Evolutionary conservation across 2,113 vertebrate genomes (phyloP).

Genomic region (Chaetodon trifascialis): DNA sequence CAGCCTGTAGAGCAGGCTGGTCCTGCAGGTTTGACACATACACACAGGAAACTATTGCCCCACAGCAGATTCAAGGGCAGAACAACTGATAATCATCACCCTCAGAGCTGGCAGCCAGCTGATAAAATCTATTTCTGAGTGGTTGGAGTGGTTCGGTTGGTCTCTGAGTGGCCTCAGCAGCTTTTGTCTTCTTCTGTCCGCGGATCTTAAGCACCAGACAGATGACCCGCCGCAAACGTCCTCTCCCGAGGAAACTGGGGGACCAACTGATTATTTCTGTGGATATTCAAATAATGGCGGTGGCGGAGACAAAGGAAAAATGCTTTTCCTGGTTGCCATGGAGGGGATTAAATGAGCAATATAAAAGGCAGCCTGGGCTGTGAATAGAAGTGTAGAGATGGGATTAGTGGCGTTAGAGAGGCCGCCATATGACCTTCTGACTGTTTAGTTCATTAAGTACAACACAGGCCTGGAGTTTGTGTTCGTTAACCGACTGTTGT

Average conservation of each 20-base stretch:
- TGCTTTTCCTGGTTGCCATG: conserved; percentile 69
- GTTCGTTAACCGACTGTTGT: conserved; percentile 42
- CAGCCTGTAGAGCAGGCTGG: conserved; percentile 39
- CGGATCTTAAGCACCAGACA: conserved; percentile 1
- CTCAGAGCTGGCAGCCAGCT: conserved; percentile 1
- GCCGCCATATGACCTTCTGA: conserved; percentile 69
- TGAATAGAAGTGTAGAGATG: conserved; percentile 70
- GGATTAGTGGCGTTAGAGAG: conserved; percentile 73
- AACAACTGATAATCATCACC: conserved; percentile 48
- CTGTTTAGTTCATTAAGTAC: conserved; percentile 71
- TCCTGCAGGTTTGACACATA: conserved; percentile 59
- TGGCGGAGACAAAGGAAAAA: conserved; percentile 47
- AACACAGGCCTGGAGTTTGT: conserved; percentile 40
- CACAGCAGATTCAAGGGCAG: neutral
- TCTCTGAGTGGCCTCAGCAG: neutral
- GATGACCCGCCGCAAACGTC: conserved; percentile 41
- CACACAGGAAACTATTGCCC: conserved; percentile 16
- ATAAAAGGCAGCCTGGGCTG: conserved; percentile 58
- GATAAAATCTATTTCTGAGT: conserved; percentile 33
- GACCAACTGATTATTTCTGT: conserved; percentile 49
- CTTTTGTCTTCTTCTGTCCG: conserved; percentile 31
- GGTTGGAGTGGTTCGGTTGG: conserved; percentile 33
- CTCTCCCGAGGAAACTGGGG: conserved; percentile 37
- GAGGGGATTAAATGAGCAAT: conserved; percentile 74
- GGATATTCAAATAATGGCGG: conserved; percentile 58